Base-by-base conservation (phyloP, 2,888 invertebrate genomes). In the Drosophila pseudotalamancana region DNA sequence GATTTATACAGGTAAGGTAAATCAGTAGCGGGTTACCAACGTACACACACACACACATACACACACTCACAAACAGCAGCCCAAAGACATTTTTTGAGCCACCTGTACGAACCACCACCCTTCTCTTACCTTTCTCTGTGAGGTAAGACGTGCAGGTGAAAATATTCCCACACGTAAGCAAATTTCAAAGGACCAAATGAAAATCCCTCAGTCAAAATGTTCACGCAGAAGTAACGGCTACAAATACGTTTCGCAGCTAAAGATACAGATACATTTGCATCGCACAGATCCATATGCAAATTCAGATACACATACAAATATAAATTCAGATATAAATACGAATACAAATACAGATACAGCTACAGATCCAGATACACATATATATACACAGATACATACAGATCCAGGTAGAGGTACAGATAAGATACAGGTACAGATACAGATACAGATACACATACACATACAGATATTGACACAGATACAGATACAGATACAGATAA, bases 1-100 rank as follows among this genome's bases (percentile, higher is more conserved):
- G 88, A 84, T 84, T 84, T 84, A 85, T 85, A 72, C 88, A 84
- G 79, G 86, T 87, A 69, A 77, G 86, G 76, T 86, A 82, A 84
- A 84, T 87, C 83, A 84, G 88, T 85, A 77, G 83, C 86, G 83
- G 88, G 86, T 71, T 72, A 77, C 88, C 88, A 71, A 74, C 60
- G 32, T 40, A 65, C 59, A 65, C 61, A 57, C 12, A 48, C 37
- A 25, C 6, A 23, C 23, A 39, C 18, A 43, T 40, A 65, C 59
- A 65, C 61, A 57, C 12, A 48, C 37, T 21, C 6, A 23, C 23
- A 39, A n/a, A n/a, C n/a, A n/a, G n/a, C n/a, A n/a, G n/a, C n/a
- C 18, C 43, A 40, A 53, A 68, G 75, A 69, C 63, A 63, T 32
- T 19, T 64, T 59, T 23, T 66, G 31, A 54, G 48, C 12, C 29